phyloP scores from a whole-genome alignment of 1,140 invertebrate species.

The Dysdera silvatica region DNA sequence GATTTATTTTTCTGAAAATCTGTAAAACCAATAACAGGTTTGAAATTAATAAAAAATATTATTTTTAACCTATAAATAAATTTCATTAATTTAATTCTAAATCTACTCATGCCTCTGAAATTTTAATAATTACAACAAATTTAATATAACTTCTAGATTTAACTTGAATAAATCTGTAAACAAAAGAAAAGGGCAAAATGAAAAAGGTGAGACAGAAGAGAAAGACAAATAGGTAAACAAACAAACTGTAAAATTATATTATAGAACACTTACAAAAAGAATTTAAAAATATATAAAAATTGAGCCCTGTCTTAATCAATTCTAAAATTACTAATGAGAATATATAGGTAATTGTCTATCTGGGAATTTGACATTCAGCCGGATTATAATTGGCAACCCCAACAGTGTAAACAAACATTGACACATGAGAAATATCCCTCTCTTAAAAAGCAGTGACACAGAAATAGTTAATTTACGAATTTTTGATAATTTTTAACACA shows the following conservation, averaged over 20 bases:
- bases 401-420: not conserved
- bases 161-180: not conserved
- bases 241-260: constrained; percentile 20
- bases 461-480: no score
- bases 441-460: no score
- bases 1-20: no score
- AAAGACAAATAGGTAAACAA: not conserved
- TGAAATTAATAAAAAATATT: no score
- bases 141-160: not conserved
- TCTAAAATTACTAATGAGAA: not conserved
- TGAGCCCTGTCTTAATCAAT: not conserved
- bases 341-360: not conserved
- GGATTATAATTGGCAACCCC: not conserved
- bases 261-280: not conserved
- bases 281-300: not conserved
- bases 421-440: no score
- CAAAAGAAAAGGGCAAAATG: not conserved
- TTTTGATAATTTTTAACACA: no score
- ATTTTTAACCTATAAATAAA: no score
- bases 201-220: not conserved
- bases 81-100: no score
- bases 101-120: no score
- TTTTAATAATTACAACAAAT: not conserved
- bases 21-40: no score
- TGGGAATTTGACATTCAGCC: not conserved